Percentiles rank a stretch among this genome's conserved stretches.
Evolutionary conservation across 2,888 invertebrate genomes (phyloP).

Genomic region (Mythimna loreyi): DNA sequence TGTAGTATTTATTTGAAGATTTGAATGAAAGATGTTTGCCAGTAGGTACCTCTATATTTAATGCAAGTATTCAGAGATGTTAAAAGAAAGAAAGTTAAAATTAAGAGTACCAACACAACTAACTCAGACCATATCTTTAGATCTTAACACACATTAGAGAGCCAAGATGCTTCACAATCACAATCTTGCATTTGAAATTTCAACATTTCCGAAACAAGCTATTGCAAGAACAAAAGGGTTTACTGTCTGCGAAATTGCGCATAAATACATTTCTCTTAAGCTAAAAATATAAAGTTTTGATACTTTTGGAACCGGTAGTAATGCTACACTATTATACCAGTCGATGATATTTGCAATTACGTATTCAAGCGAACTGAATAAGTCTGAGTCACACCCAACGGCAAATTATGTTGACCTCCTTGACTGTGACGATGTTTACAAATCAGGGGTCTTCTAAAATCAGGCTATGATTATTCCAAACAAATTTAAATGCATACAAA

Average conservation of each 20-base stretch:
- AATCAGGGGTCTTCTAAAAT: slow-evolving; percentile 42
- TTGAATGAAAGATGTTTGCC: background rate
- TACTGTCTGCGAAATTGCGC: slow-evolving; percentile 10
- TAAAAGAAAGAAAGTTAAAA: slow-evolving; percentile 3
- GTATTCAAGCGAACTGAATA: slow-evolving; percentile 39
- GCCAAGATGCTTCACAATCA: background rate
- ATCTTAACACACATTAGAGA: slow-evolving; percentile 4
- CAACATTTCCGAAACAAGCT: slow-evolving; percentile 17
- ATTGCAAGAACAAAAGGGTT: slow-evolving; percentile 13
- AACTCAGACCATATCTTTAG: background rate
- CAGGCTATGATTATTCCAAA: slow-evolving; percentile 17
- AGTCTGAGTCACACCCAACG: slow-evolving; percentile 43
- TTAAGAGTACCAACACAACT: background rate
- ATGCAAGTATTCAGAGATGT: background rate
- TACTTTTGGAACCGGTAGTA: slow-evolving; percentile 13
- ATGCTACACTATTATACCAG: slow-evolving; percentile 17
- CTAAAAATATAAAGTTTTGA: background rate
- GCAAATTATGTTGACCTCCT: slow-evolving; percentile 34
- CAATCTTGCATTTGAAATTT: slow-evolving; percentile 7
- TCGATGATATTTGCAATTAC: slow-evolving; percentile 51
- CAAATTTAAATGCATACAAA: slow-evolving; percentile 33
- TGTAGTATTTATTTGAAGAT: background rate
- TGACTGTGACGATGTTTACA: slow-evolving; percentile 11
- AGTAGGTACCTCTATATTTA: background rate
- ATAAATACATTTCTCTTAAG: background rate